Percentiles rank a stretch among this genome's conserved stretches.
Evolutionary conservation across 64 coral and sea anemone genomes (phyloP).

Genomic region (Dendrophyllia cribrosa): DNA sequence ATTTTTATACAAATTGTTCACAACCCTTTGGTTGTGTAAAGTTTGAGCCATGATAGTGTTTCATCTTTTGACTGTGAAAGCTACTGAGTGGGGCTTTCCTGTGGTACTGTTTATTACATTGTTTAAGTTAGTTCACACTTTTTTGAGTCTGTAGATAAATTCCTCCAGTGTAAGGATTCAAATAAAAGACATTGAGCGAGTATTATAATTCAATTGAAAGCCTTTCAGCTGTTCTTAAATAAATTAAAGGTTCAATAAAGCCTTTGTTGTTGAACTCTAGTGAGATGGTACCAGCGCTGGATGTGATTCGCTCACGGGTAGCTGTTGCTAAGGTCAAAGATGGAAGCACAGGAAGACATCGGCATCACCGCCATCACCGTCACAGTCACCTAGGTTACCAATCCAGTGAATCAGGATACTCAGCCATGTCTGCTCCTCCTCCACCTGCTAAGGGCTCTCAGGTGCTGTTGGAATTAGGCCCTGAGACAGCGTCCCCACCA

Average conservation of each 20-base stretch:
- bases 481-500: not conserved
- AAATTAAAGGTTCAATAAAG: not conserved
- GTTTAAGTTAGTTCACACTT: too few species aligned
- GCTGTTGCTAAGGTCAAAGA: slow-evolving; percentile 82
- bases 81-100: too few species aligned
- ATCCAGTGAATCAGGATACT: slow-evolving; percentile 81
- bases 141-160: too few species aligned
- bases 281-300: slow-evolving; percentile 82
- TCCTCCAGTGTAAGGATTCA: too few species aligned
- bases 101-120: too few species aligned
- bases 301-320: slow-evolving; percentile 82
- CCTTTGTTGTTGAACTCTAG: slow-evolving; percentile 2
- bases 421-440: slow-evolving; percentile 76
- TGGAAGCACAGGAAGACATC: slow-evolving; percentile 52
- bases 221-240: too few species aligned
- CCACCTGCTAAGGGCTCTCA: slow-evolving; percentile 54
- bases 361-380: slow-evolving; percentile 82
- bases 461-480: slow-evolving; percentile 51
- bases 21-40: too few species aligned
- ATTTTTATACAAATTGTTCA: too few species aligned
- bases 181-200: too few species aligned
- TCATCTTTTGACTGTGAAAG: too few species aligned
- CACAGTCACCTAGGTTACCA: slow-evolving; percentile 79
- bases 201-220: too few species aligned
- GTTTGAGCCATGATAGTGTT: too few species aligned